These are phyloP conservation scores for Netelia virgata DNA, from an alignment of 2,888 invertebrate species.

Conservation along the genomic window DNA sequence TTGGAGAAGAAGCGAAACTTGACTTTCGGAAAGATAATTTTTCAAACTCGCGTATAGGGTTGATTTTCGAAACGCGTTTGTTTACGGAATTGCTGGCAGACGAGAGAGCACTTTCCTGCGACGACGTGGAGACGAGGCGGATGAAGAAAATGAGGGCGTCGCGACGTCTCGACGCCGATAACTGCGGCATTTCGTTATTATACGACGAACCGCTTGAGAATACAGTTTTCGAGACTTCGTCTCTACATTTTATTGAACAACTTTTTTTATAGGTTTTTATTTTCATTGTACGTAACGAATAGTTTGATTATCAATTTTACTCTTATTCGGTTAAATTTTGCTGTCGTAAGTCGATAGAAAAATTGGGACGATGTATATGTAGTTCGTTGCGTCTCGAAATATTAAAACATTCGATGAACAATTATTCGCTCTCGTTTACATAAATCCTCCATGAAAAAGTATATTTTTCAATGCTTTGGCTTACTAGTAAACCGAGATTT, in stretches of 20 bases:
- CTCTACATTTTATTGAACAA: background rate
- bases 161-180: conserved; percentile 73
- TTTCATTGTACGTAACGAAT: background rate
- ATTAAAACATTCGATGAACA: no score
- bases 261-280: conserved; percentile 7
- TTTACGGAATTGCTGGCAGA: conserved; percentile 66
- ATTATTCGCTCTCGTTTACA: no score
- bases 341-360: no score
- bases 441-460: no score
- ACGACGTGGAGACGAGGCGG: conserved; percentile 61
- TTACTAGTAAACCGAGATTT: no score
- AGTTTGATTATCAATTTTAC: no score
- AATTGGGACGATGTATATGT: no score
- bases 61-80: conserved; percentile 50
- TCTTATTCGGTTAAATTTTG: no score
- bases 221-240: conserved; percentile 13
- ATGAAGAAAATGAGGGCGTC: conserved; percentile 70
- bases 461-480: no score
- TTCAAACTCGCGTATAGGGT: conserved; percentile 25
- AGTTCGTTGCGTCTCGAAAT: no score
- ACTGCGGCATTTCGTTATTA: conserved; percentile 67
- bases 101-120: conserved; percentile 61
- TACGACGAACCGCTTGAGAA: conserved; percentile 53
- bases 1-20: no score
- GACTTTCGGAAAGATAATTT: conserved; percentile 22